These are phyloP conservation scores for Scomber scombrus DNA, from an alignment of 2,113 vertebrate genomes.

Conservation along the genomic window DNA sequence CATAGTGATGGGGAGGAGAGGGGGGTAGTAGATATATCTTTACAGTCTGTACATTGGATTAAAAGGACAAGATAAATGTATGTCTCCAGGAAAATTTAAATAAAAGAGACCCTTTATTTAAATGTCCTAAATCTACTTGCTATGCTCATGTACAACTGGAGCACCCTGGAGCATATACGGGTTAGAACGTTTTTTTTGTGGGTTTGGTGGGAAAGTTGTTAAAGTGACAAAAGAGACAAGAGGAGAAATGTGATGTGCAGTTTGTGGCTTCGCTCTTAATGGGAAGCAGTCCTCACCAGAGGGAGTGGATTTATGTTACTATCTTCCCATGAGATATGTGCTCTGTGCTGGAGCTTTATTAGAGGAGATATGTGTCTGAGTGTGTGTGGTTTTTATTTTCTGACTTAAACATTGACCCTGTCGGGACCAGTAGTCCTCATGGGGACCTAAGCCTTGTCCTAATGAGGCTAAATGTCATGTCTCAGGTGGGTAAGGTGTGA, in stretches of 20 bases:
- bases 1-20: neutral
- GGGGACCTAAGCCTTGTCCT: too few relatives aligned
- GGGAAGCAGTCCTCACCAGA: constrained; percentile 13
- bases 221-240: neutral
- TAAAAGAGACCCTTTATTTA: too few relatives aligned
- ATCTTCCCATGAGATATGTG: neutral
- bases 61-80: neutral
- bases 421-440: too few relatives aligned
- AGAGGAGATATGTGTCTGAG: neutral
- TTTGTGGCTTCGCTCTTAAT: neutral
- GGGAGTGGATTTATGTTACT: constrained; percentile 17
- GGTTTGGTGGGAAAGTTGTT: neutral
- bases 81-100: neutral
- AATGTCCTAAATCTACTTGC: neutral
- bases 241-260: neutral
- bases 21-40: too few relatives aligned
- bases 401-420: too few relatives aligned
- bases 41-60: too few relatives aligned
- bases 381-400: neutral
- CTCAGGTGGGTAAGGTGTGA: too few relatives aligned
- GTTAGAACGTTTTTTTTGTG: neutral
- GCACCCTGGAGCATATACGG: neutral
- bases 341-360: constrained; percentile 21
- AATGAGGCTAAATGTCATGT: too few relatives aligned
- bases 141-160: neutral